phyloP scores from a whole-genome alignment of 2,113 vertebrate genomes.

The Pachycephala philippinensis region DNA sequence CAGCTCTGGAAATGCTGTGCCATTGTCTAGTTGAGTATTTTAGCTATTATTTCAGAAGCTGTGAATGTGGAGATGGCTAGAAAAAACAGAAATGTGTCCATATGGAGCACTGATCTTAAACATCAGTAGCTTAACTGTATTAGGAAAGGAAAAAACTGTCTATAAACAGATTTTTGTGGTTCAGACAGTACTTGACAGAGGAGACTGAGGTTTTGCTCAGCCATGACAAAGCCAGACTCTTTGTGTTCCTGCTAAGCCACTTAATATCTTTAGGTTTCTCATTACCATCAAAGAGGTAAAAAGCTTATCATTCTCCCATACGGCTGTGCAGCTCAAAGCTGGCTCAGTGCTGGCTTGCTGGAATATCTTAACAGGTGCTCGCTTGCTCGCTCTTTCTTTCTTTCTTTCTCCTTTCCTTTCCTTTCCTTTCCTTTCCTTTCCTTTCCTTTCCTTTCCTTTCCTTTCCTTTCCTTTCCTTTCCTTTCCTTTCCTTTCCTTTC shows the following conservation, averaged over 20 bases:
- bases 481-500: background rate
- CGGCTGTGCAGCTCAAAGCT: background rate
- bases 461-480: too few relatives aligned
- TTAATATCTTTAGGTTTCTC: background rate
- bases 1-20: background rate
- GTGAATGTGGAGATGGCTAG: rapidly evolving
- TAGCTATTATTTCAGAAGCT: background rate
- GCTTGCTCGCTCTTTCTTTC: too few relatives aligned
- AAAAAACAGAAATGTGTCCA: background rate
- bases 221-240: background rate
- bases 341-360: background rate
- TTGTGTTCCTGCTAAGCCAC: background rate
- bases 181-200: background rate
- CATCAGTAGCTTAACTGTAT: background rate
- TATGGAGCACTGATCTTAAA: background rate
- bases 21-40: background rate
- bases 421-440: too few relatives aligned
- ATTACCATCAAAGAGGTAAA: background rate
- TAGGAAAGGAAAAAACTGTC: background rate
- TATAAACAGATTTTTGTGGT: background rate
- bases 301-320: background rate
- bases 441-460: background rate
- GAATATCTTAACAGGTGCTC: background rate
- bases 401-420: rapidly evolving
- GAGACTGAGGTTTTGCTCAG: background rate